These are phyloP conservation scores for Idaea dimidiata DNA, from an alignment of 2,888 invertebrate genomes.

Conservation along the genomic window DNA sequence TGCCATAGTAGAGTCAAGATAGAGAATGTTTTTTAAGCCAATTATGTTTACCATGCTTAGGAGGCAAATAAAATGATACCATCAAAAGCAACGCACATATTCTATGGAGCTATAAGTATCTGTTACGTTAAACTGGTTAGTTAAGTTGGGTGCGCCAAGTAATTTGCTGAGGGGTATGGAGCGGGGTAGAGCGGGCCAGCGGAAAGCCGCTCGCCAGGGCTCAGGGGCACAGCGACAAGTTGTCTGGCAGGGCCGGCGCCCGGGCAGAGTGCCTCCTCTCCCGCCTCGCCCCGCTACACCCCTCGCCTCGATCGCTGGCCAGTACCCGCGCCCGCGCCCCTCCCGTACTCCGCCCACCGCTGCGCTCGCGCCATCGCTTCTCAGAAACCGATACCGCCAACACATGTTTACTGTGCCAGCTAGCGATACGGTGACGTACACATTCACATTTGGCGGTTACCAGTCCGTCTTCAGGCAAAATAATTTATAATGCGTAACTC, in stretches of 20 bases:
- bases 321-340: constrained; percentile 26
- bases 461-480: constrained; percentile 34
- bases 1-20: too few species aligned
- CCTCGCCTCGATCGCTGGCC: constrained; percentile 24
- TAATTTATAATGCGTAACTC: constrained; percentile 19
- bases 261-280: constrained; percentile 35
- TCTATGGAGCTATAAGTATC: constrained; percentile 17
- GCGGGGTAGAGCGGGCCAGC: constrained; percentile 34
- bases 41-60: neutral
- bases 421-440: constrained; percentile 40
- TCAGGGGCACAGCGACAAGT: constrained; percentile 70
- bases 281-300: constrained; percentile 41
- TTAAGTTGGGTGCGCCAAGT: constrained; percentile 57
- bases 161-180: constrained; percentile 44
- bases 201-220: constrained; percentile 41
- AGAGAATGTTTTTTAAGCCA: too few species aligned
- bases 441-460: constrained; percentile 41
- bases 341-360: constrained; percentile 34
- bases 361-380: constrained; percentile 63
- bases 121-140: constrained; percentile 49
- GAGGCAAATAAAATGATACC: constrained; percentile 27
- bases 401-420: constrained; percentile 38
- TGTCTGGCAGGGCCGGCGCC: constrained; percentile 68
- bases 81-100: constrained; percentile 35
- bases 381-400: constrained; percentile 66